These are phyloP conservation scores for Argyrosomus regius DNA, from an alignment of 2,797 vertebrate genomes.

Conservation along the genomic window DNA sequence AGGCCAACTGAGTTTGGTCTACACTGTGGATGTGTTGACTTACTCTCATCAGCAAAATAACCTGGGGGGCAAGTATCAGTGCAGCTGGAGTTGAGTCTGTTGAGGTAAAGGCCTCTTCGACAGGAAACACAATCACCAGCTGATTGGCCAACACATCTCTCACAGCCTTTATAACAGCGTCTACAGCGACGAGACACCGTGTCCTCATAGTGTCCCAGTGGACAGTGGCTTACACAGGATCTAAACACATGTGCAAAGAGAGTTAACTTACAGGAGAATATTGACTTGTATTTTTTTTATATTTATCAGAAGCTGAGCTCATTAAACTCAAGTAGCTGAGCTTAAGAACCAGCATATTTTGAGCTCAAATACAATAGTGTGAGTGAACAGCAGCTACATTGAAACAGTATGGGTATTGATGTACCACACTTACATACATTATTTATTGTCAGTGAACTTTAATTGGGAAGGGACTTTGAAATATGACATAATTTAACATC, in stretches of 20 bases:
- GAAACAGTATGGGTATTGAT: no score
- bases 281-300: neutral
- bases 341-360: neutral
- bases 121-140: conserved; percentile 86
- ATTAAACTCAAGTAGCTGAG: neutral
- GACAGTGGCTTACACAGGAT: conserved; percentile 91
- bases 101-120: conserved; percentile 86
- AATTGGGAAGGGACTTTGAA: no score
- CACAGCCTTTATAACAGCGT: conserved; percentile 89
- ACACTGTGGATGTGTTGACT: conserved; percentile 62
- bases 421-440: no score
- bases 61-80: conserved; percentile 82
- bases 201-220: conserved; percentile 87
- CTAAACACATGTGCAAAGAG: conserved; percentile 69
- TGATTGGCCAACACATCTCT: conserved; percentile 83
- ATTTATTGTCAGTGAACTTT: no score
- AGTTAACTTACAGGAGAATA: neutral
- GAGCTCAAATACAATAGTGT: neutral
- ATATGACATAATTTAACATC: no score
- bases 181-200: conserved; percentile 83
- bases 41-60: conserved; percentile 88
- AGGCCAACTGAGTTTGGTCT: neutral
- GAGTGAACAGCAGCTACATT: no score
- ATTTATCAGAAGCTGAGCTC: neutral
- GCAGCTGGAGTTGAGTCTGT: conserved; percentile 84